Percentiles rank a stretch among this genome's conserved stretches.
Evolutionary conservation across 2,888 invertebrate species (phyloP).

Genomic region (Drosophila niveifrons): DNA sequence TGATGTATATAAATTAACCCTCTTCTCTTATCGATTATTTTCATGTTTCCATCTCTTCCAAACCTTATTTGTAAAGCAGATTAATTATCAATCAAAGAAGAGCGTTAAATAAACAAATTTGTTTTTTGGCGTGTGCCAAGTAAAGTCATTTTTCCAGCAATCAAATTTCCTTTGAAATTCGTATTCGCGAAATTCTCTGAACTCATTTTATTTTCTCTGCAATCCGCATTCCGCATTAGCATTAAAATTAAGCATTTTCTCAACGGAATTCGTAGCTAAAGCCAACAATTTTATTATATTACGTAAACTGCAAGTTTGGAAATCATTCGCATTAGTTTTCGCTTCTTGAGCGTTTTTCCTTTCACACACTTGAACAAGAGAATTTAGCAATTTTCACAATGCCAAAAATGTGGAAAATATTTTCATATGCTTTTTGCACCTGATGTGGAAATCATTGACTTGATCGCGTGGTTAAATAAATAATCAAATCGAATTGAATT

Average conservation of each 20-base stretch:
- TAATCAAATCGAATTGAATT: background rate
- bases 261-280: background rate
- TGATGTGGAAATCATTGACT: background rate
- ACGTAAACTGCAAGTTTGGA: background rate
- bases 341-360: background rate
- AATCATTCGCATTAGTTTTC: background rate
- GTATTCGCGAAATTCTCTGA: background rate
- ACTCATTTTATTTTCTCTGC: background rate
- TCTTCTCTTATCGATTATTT: no score
- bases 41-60: no score
- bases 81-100: background rate
- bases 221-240: background rate
- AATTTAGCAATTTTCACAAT: background rate
- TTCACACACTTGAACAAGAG: background rate
- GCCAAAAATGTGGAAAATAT: background rate
- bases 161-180: conserved; percentile 1
- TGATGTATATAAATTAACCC: no score
- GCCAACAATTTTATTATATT: background rate
- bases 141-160: background rate
- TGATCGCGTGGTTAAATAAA: conserved; percentile 1
- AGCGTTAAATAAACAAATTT: background rate
- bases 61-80: no score
- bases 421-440: background rate
- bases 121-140: background rate
- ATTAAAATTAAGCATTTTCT: background rate